phyloP scores from a whole-genome alignment of 2,113 vertebrate genomes.

The Pollachius pollachius region DNA sequence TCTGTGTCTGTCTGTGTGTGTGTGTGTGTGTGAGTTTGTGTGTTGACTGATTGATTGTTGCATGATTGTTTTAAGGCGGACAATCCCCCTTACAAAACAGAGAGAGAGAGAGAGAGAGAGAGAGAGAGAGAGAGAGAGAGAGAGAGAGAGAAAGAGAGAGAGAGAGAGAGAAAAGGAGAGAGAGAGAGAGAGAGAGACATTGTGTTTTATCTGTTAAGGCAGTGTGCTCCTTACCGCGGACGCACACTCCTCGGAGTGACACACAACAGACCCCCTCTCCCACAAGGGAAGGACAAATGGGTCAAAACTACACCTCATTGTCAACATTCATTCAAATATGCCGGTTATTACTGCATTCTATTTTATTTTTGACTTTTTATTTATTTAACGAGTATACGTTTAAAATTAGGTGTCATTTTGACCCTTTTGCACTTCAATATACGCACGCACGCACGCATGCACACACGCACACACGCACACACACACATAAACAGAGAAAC shows the following conservation, averaged over 20 bases:
- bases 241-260: constrained; percentile 44
- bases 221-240: constrained; percentile 25
- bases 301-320: background rate
- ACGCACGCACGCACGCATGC: constrained; percentile 2
- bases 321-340: background rate
- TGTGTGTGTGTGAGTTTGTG: background rate
- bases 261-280: constrained; percentile 41
- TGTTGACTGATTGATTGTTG: background rate
- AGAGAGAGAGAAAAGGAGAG: background rate
- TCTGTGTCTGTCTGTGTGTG: background rate
- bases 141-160: constrained; percentile 2
- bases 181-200: constrained; percentile 46
- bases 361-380: too few species aligned
- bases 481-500: background rate
- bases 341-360: too few species aligned
- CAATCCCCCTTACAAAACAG: too few species aligned
- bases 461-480: constrained; percentile 1
- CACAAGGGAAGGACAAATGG: background rate
- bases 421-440: background rate
- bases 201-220: constrained; percentile 47
- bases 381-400: too few species aligned
- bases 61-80: too few species aligned
- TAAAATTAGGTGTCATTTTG: too few species aligned
- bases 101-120: background rate
- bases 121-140: background rate